Base-by-base conservation (phyloP, 2,113 vertebrate genomes). In the Poeciliopsis turrubarensis region DNA sequence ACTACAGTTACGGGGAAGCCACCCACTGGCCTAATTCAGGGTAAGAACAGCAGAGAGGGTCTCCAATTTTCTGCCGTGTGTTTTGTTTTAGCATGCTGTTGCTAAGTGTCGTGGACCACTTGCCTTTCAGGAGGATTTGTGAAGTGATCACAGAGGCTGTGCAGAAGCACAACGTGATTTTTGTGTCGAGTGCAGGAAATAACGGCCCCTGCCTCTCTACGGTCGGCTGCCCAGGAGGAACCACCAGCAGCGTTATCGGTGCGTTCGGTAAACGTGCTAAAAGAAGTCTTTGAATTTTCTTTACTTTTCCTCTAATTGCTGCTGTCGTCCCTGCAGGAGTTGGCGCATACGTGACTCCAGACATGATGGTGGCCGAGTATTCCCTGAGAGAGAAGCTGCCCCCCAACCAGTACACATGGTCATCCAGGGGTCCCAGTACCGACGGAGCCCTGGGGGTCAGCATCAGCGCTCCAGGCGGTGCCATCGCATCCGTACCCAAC, bases 11-110 rank as follows among this genome's bases (percentile, higher is more conserved):
- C 39, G 98, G 98, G 57, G 98, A 99, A 91, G 98, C 98, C 60
- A 99, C 97, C n/a, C 97, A 99, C 75, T 99, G 98, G 98, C 97
- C 98, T 67, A 99, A 99, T 94, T 96, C 97, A 70, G 98, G 98
- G 98, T 99, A 77, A 95, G 96, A 81, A 2, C 37, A 22, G 5
- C 0, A n/a, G 22, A 2, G 1, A 7, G 15, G 47, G 2, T 68
- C 3, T 70, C 44, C 60, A 3, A 63, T 29, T 67, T 67, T 34
- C 7, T 65, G 6, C 9, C 4, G 0, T 34, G 15, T 41, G 0
- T 3, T 39, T 78, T 27, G 0, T 27, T 41, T 9, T 71, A 66
- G 12, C 6, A 41, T 9, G 2, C 31, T 14, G 15, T 34, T n/a
- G 4, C 62, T 30, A 10, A 61, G 54, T 7, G 51, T 67, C 26